Evolutionary conservation across 1,140 invertebrate species (phyloP).

Genomic region (Vanessa tameamea): DNA sequence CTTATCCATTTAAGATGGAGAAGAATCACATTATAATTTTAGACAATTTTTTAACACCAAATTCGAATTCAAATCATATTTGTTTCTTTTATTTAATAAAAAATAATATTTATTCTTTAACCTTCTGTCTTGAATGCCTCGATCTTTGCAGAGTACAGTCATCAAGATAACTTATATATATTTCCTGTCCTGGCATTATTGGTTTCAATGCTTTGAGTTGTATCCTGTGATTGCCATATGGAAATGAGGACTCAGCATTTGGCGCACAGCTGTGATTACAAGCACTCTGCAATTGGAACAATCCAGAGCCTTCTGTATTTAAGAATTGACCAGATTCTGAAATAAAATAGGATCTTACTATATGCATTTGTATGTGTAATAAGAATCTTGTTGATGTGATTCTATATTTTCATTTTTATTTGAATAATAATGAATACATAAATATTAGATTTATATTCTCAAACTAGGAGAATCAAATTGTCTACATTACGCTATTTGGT

Average conservation of each 20-base stretch:
- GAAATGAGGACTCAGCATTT: constrained; percentile 93
- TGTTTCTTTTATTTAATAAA: neutral
- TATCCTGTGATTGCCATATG: constrained; percentile 90
- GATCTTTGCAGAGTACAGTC: constrained; percentile 90
- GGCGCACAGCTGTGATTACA: constrained; percentile 96
- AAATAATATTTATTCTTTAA: constrained; percentile 47
- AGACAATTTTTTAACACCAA: neutral
- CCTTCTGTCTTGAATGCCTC: constrained; percentile 92
- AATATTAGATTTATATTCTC: no score
- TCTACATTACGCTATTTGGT: no score
- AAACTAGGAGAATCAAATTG: no score
- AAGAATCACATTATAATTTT: no score
- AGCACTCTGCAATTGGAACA: constrained; percentile 92
- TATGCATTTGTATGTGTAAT: no score
- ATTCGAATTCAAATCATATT: neutral
- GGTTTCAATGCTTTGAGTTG: constrained; percentile 87
- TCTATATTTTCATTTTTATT: no score
- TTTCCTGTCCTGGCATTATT: constrained; percentile 92
- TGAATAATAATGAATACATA: no score
- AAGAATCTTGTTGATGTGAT: no score
- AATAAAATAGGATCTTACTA: neutral
- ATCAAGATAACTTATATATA: constrained; percentile 95
- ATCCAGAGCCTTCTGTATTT: constrained; percentile 95
- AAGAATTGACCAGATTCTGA: constrained; percentile 92
- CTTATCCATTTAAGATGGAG: no score